Base-by-base conservation (phyloP, 2,888 invertebrate genomes). In the Ophraella communa region DNA sequence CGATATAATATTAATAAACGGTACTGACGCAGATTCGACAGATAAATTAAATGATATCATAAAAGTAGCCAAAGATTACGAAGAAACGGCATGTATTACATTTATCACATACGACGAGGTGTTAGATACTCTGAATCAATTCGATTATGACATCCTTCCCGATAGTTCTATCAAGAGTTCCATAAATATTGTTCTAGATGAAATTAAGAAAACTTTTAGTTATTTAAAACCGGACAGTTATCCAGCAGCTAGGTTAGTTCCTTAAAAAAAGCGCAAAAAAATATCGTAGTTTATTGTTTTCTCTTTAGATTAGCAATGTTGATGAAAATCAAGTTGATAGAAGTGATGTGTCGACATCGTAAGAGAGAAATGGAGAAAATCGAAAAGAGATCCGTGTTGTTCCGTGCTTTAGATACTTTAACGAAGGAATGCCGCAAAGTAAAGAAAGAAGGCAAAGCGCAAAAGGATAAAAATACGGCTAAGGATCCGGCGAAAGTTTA, bases 251-350 rank as follows among this genome's bases (percentile, higher is more conserved):
- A 51, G 27, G 49, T 51, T n/a, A n/a, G 14, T 10, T 10, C n/a
- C n/a, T 30, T 30, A 11, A 30, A 2, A 3, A 1, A 2, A 24
- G 14, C 8, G 1, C 3, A 2, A 10, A 20, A 20, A 11, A 11
- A 10, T 5, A 18, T 20, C 2, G 18, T 11, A 11, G 10, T n/a
- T 21, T 21, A 3, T 24, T 51, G 57, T 8, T 39, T 55, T 4
- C 14, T 59, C 3, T 17, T 42, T 20, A 44, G 67, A 42, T 47
- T 75, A 53, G 72, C 75, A 1, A 53, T 69, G 24, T 52, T 74
- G 3, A 58, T 74, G 8, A 78, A 78, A 71, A 55, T 76, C 4
- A 76, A 75, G 67, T 65, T 78, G 4, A 70, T 76, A 35, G 71
- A 77, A 55, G 65, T 67, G 0, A 76, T 78, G 77, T 74, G 76